phyloP scores from a whole-genome alignment of 35 echinoderm and acorn worm species.

The Chiridota heheva region DNA sequence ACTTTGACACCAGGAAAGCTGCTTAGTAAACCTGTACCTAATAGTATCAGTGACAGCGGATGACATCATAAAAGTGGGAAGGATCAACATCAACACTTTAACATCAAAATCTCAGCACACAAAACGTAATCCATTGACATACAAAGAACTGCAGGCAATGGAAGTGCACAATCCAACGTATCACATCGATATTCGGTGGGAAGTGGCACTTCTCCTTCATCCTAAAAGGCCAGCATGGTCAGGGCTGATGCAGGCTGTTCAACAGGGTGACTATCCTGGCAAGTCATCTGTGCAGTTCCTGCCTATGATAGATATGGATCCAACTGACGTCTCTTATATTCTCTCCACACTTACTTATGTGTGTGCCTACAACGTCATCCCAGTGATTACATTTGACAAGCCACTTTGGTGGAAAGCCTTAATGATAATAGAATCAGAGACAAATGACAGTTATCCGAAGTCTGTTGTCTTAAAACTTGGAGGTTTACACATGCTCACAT shows the following conservation, averaged over 20 bases:
- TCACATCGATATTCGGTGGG: background rate
- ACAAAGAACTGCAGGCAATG: too few relatives aligned
- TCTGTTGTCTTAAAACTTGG: slow-evolving; percentile 1
- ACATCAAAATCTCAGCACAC: slow-evolving; percentile 14
- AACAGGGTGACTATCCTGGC: slow-evolving; percentile 41
- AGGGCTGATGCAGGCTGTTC: slow-evolving; percentile 46
- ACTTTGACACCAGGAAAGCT: too few relatives aligned
- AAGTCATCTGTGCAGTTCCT: slow-evolving; percentile 51
- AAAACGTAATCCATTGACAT: too few relatives aligned
- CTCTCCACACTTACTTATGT: slow-evolving; percentile 38
- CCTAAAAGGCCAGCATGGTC: slow-evolving; percentile 28
- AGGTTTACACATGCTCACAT: slow-evolving; percentile 1
- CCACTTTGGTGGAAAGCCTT: too few relatives aligned
- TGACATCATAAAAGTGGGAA: too few relatives aligned
- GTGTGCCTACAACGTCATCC: slow-evolving; percentile 5
- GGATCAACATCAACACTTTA: slow-evolving; percentile 9
- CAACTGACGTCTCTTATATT: slow-evolving; percentile 38
- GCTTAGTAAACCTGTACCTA: too few relatives aligned
- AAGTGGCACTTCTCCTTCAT: background rate
- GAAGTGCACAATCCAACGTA: background rate
- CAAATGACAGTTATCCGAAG: too few relatives aligned
- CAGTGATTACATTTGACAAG: too few relatives aligned
- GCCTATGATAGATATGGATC: slow-evolving; percentile 58
- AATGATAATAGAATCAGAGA: too few relatives aligned
- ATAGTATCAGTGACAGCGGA: slow-evolving; percentile 35